phyloP scores from a whole-genome alignment of 1,140 invertebrate genomes.

The Panagrolaimus sp. region DNA sequence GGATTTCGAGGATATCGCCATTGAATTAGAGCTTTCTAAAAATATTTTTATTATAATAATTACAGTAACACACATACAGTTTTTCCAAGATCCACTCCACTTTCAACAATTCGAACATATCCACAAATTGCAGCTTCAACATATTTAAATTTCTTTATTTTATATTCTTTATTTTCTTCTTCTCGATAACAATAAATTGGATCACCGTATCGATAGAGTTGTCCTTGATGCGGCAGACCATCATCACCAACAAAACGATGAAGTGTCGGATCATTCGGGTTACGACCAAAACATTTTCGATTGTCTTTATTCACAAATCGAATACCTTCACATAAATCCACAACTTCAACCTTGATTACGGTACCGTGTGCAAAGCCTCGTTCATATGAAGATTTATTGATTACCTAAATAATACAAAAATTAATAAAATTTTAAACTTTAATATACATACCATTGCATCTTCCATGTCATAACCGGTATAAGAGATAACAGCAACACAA shows the following conservation, averaged over 20 bases:
- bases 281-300: conserved; percentile 36
- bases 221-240: conserved; percentile 53
- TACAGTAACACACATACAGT: conserved; percentile 28
- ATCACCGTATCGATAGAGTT: conserved; percentile 50
- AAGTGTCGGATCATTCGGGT: conserved; percentile 33
- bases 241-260: conserved; percentile 33
- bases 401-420: no score
- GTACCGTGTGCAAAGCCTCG: conserved; percentile 83
- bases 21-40: conserved; percentile 64
- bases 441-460: not conserved
- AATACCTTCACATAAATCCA: conserved; percentile 70
- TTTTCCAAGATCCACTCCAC: conserved; percentile 26
- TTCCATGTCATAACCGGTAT: conserved; percentile 66
- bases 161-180: conserved; percentile 48
- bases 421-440: no score
- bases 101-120: conserved; percentile 74
- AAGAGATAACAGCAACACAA: conserved; percentile 93
- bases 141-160: conserved; percentile 68
- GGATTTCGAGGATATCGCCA: conserved; percentile 73
- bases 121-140: conserved; percentile 78
- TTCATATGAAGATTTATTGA: conserved; percentile 88
- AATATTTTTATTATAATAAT: conserved; percentile 22
- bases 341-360: conserved; percentile 58
- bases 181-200: conserved; percentile 62
- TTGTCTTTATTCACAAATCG: conserved; percentile 24